phyloP scores from a whole-genome alignment of 2,113 vertebrate species.

The Recurvirostra avosetta region DNA sequence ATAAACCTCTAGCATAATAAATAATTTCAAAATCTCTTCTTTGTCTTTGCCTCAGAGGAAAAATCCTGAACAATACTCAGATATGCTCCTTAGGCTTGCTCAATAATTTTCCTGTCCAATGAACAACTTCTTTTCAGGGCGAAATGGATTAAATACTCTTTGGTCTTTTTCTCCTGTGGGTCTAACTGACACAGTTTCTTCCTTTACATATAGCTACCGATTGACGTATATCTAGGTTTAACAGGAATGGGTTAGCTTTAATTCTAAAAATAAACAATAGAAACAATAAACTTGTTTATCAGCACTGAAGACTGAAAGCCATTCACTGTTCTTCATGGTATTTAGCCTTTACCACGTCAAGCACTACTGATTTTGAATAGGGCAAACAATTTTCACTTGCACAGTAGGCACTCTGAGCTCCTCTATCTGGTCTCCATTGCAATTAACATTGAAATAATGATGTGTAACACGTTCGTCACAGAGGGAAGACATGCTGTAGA shows the following conservation, averaged over 20 bases:
- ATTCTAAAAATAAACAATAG: constrained; percentile 1
- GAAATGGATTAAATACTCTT: neutral
- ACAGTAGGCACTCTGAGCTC: neutral
- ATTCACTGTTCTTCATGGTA: neutral
- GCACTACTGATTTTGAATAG: neutral
- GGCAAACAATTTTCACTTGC: neutral
- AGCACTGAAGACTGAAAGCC: neutral
- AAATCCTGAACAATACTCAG: neutral
- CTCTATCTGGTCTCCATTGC: neutral
- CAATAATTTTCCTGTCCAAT: neutral
- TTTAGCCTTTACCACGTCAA: neutral
- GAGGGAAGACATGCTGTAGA: neutral
- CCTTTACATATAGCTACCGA: neutral
- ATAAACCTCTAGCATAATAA: neutral
- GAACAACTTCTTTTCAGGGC: neutral
- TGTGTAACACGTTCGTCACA: neutral
- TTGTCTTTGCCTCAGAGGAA: neutral
- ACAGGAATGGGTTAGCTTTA: neutral
- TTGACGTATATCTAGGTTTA: neutral
- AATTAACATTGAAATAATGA: constrained; percentile 20
- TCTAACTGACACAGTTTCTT: neutral
- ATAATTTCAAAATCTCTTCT: neutral
- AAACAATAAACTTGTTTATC: constrained; percentile 4
- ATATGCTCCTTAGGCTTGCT: neutral
- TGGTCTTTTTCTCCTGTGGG: neutral